These are phyloP conservation scores for Tachysurus fulvidraco DNA, from an alignment of 2,113 vertebrate genomes.

Conservation along the genomic window DNA sequence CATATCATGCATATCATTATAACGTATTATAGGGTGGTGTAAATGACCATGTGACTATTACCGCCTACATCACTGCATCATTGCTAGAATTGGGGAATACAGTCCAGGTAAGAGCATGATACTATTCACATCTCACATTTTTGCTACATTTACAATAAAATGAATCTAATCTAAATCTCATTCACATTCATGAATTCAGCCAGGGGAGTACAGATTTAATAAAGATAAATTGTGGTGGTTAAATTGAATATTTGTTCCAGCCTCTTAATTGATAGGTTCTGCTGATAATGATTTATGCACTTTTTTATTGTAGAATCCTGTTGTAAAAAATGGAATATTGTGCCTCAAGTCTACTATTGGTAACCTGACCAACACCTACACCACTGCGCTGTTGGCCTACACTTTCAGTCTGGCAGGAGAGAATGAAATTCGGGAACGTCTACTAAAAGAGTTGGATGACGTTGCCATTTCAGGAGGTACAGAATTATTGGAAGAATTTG, in stretches of 20 bases:
- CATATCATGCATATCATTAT: background rate
- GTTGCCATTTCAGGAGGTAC: constrained; percentile 53
- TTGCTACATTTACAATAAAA: background rate
- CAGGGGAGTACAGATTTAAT: background rate
- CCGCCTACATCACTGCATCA: constrained; percentile 73
- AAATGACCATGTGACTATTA: constrained; percentile 76
- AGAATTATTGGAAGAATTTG: background rate
- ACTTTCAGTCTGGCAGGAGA: constrained; percentile 59
- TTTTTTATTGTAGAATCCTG: constrained; percentile 60
- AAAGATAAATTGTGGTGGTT: background rate
- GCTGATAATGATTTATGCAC: background rate
- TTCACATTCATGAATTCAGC: background rate
- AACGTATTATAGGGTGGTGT: constrained; percentile 74
- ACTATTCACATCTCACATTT: background rate
- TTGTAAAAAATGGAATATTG: constrained; percentile 69
- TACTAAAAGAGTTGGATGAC: constrained; percentile 60
- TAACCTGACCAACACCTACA: constrained; percentile 68
- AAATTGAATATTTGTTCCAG: background rate
- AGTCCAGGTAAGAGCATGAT: constrained; percentile 62
- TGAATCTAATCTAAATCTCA: background rate
- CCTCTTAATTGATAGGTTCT: background rate
- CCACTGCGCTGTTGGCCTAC: constrained; percentile 81
- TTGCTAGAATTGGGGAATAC: constrained; percentile 70
- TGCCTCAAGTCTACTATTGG: constrained; percentile 66
- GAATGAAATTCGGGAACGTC: constrained; percentile 16